phyloP scores from a whole-genome alignment of 92 coral and sea anemone genomes.

The Umimayanthus chanpuru region DNA sequence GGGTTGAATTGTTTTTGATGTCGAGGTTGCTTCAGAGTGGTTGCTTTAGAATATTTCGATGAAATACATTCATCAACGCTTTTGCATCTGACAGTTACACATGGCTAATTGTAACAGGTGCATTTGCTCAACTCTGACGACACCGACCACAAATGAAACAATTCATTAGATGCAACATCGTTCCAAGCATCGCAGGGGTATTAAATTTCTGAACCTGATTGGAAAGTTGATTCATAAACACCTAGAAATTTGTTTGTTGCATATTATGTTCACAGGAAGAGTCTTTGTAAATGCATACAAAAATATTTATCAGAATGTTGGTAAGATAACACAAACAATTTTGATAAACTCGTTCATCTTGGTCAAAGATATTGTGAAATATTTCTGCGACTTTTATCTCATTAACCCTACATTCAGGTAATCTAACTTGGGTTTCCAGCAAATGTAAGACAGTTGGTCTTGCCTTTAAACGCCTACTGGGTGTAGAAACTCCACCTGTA shows the following conservation, averaged over 20 bases:
- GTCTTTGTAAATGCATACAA: neutral
- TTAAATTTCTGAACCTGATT: neutral
- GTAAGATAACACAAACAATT: neutral
- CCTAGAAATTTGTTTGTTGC: neutral
- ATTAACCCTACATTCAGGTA: neutral
- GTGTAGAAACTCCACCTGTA: neutral
- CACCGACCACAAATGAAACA: neutral
- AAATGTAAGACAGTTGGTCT: neutral
- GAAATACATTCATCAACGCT: neutral
- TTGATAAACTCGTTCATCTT: conserved; percentile 9
- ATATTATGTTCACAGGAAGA: neutral
- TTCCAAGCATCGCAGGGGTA: neutral
- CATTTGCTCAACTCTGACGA: neutral
- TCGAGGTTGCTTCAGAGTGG: too few species aligned
- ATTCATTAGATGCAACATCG: neutral
- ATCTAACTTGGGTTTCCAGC: neutral
- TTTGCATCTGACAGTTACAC: neutral
- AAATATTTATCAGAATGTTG: too few species aligned
- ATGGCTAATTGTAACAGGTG: neutral
- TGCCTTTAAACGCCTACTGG: neutral
- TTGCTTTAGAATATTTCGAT: neutral
- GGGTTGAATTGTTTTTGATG: too few species aligned
- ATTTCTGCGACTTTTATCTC: neutral
- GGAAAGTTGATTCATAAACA: neutral
- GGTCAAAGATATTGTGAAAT: neutral